phyloP scores from a whole-genome alignment of 2,888 invertebrate genomes.

The Piscicola geometra region DNA sequence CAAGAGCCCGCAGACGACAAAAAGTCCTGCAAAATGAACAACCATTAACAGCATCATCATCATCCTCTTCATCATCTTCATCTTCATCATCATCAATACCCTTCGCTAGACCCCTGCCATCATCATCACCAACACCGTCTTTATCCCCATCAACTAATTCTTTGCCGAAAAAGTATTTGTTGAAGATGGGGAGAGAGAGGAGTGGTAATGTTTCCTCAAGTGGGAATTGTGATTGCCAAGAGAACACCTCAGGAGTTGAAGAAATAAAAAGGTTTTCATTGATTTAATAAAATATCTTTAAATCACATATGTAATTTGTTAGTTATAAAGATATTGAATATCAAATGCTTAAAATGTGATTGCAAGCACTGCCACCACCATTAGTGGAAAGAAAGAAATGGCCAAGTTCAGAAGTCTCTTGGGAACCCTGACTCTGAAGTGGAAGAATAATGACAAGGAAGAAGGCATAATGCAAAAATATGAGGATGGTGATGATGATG shows the following conservation, averaged over 20 bases:
- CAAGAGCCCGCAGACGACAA: slow-evolving; percentile 21
- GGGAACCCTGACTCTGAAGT: slow-evolving; percentile 50
- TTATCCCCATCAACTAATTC: no score
- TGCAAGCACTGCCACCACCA: no score
- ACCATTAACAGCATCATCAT: background rate
- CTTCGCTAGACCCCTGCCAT: background rate
- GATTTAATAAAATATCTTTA: no score
- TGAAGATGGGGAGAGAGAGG: background rate
- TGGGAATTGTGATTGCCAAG: no score
- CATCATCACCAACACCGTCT: no score
- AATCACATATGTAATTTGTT: no score
- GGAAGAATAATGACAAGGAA: slow-evolving; percentile 44
- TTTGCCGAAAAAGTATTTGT: slow-evolving; percentile 10
- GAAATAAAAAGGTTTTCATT: no score
- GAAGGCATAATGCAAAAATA: background rate
- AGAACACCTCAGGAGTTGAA: no score
- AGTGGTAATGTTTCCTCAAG: no score
- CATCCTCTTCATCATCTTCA: background rate
- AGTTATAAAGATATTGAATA: no score
- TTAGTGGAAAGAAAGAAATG: slow-evolving; percentile 49
- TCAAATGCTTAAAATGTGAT: no score
- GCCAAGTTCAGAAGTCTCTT: slow-evolving; percentile 52
- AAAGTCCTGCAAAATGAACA: slow-evolving; percentile 16
- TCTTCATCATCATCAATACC: background rate
- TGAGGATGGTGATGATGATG: slow-evolving; percentile 32